Evolutionary conservation across 37 sponge, comb jelly and placozoan genomes (phyloP), one percentile per base, ranked within the genome.

Genomic region (Aplysina aerophoba): DNA sequence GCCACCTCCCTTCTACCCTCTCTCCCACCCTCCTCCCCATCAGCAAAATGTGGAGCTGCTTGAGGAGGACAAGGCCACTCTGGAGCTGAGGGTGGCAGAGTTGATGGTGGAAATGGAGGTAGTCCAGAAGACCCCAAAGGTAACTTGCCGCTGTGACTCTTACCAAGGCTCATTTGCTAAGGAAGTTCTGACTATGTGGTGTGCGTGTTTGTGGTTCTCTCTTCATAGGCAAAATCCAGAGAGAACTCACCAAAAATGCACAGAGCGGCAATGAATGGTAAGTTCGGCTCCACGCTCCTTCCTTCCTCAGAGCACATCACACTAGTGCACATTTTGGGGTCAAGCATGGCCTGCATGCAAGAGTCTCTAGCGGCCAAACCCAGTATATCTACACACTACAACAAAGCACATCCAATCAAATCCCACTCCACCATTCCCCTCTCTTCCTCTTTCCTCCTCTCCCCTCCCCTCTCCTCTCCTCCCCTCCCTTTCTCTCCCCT

Each of bases 41-140:
- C 53, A 55, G 68, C 17, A 81, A 72, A 35, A 53, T 93, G 19
- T 85, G 83, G 72, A 85, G 69, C 56, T 55, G 16, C 78, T 75
- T 12, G 78, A 75, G 53, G 83, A 83, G 0, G 94, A 94, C 63
- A 55, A 59, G 36, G 77, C 54, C 34, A 62, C 35, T 21, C 19
- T 82, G 21, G 81, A 83, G 67, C 35, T 94, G 78, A 75, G 53
- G 78, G 8, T 75, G 13, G 78, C 78, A 53, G 86, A 83, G 14
- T 88, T 85, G 34, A 59, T 88, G 40, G 34, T 88, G 24, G 55
- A 34, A 22, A 62, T 90, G 41, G 55, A 80, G 64, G 56, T 34
- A 63, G 83, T 73, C 81, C 85, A 88, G 37, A 81, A 83, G 20
- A 77, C 77, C 1, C 81, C 75, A 37, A 50, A 53, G 53, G 82